These are phyloP conservation scores for Eucera pruinosa DNA, from an alignment of 2,888 invertebrate species.

Conservation along the genomic window DNA sequence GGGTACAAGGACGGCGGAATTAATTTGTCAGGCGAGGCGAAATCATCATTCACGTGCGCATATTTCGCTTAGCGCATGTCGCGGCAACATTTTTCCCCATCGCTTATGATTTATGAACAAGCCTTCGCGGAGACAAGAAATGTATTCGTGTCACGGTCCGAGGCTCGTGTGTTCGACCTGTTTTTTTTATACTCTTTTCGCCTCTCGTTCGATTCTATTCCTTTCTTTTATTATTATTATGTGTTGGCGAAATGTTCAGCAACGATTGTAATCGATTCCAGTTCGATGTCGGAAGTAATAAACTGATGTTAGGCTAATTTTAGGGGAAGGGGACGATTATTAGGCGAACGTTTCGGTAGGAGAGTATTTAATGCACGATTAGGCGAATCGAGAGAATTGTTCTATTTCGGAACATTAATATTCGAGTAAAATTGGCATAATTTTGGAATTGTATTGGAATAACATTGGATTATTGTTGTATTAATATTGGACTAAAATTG, in stretches of 20 bases:
- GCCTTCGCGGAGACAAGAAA: slow-evolving; percentile 61
- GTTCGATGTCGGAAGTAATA: slow-evolving; percentile 65
- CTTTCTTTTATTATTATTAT: slow-evolving; percentile 36
- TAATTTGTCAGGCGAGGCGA: slow-evolving; percentile 57
- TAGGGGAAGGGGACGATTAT: too few relatives aligned
- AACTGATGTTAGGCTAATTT: too few relatives aligned
- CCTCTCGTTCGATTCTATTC: slow-evolving; percentile 14
- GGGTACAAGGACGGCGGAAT: slow-evolving; percentile 46
- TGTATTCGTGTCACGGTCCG: slow-evolving; percentile 66
- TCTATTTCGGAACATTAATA: too few relatives aligned
- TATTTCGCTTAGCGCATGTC: slow-evolving; percentile 59
- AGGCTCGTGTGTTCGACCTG: slow-evolving; percentile 35
- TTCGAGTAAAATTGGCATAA: too few relatives aligned
- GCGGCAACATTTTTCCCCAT: slow-evolving; percentile 52
- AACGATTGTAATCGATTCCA: slow-evolving; percentile 61
- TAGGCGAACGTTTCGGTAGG: too few relatives aligned
- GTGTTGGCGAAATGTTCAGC: slow-evolving; percentile 64
- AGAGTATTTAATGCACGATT: too few relatives aligned
- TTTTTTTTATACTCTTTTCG: slow-evolving; percentile 51
- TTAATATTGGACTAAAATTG: too few relatives aligned
- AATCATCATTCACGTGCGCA: slow-evolving; percentile 62
- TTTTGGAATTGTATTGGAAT: too few relatives aligned
- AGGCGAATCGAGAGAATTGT: too few relatives aligned
- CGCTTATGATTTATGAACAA: slow-evolving; percentile 65
- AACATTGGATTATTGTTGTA: too few relatives aligned